Evolutionary conservation across 64 coral and sea anemone genomes (phyloP).

Genomic region (Actinia equina): DNA sequence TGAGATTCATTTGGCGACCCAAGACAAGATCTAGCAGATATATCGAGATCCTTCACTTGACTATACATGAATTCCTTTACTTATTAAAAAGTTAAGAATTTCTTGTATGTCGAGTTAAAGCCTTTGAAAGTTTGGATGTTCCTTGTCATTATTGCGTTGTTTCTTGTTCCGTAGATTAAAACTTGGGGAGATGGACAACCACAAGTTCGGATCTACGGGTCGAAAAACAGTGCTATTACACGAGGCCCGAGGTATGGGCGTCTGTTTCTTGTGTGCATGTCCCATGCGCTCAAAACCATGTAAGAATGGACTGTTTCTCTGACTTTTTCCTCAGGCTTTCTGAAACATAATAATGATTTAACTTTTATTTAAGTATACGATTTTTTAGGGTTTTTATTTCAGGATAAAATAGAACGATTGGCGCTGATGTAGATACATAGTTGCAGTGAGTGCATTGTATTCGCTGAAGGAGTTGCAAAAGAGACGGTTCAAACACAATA

Average conservation of each 20-base stretch:
- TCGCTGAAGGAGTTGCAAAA: no score
- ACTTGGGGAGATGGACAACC: constrained; percentile 3
- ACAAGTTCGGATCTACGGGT: constrained; percentile 34
- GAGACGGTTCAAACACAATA: no score
- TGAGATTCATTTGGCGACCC: no score
- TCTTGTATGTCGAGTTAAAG: not conserved
- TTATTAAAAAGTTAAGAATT: no score
- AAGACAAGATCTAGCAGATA: no score
- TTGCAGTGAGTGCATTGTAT: no score
- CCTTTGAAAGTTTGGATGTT: not conserved
- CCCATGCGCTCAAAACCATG: not conserved
- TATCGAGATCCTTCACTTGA: no score
- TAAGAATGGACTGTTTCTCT: not conserved
- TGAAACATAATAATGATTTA: not conserved
- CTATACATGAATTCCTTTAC: no score
- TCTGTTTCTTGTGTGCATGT: not conserved
- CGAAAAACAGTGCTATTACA: not conserved
- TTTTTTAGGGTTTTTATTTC: no score
- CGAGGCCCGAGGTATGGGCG: not conserved
- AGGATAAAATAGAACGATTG: no score
- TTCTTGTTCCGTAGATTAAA: constrained; percentile 19
- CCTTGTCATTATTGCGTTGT: not conserved
- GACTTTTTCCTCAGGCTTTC: not conserved
- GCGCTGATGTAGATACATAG: no score
- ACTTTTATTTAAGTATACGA: not conserved